Evolutionary conservation across 2,113 vertebrate genomes (phyloP).

Genomic region (Propithecus coquereli): DNA sequence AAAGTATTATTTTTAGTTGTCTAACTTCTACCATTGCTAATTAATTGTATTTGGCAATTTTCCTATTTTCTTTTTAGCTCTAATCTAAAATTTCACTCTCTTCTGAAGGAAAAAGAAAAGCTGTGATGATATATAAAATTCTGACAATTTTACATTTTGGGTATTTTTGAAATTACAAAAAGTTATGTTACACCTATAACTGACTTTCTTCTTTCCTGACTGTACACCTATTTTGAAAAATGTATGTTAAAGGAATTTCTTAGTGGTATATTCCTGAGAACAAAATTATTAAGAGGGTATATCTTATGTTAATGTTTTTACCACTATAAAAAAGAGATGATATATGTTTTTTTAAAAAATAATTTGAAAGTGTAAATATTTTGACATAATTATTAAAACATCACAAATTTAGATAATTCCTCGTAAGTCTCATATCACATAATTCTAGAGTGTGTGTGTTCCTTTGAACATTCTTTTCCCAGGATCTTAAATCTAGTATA

Average conservation of each 20-base stretch:
- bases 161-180: background rate
- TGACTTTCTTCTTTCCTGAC: background rate
- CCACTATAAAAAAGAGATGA: background rate
- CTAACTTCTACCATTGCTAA: background rate
- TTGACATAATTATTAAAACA: background rate
- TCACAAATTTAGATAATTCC: background rate
- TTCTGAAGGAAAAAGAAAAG: background rate
- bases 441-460: background rate
- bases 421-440: background rate
- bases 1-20: slow-evolving; percentile 1
- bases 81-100: background rate
- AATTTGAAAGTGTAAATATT: background rate
- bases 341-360: background rate
- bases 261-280: background rate
- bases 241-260: background rate
- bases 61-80: background rate
- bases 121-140: background rate
- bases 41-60: background rate
- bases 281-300: background rate
- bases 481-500: background rate
- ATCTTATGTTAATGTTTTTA: background rate
- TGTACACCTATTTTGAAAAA: background rate
- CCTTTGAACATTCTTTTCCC: background rate
- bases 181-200: background rate
- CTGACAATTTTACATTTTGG: background rate